Evolutionary conservation across 2,797 vertebrate genomes (phyloP).

Genomic region (Phrynocephalus forsythii): DNA sequence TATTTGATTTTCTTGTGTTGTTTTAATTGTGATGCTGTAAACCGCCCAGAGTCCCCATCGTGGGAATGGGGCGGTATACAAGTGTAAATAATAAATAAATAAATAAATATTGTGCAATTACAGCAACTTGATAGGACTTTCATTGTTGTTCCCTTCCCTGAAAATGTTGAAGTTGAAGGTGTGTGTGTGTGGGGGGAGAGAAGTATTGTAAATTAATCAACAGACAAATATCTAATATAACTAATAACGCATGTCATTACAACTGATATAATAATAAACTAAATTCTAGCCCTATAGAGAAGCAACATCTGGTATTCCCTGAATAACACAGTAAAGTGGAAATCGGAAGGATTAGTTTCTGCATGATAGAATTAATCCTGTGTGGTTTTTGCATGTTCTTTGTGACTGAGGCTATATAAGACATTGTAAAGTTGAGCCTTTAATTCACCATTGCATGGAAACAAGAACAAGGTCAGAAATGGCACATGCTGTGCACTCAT

Average conservation of each 20-base stretch:
- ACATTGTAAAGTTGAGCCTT: slow-evolving; percentile 24
- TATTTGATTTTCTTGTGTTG: no score
- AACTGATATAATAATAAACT: neutral
- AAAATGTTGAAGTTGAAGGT: neutral
- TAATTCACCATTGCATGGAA: neutral
- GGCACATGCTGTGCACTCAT: neutral
- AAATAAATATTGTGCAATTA: no score
- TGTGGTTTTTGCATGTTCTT: neutral
- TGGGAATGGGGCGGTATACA: no score
- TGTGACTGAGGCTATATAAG: neutral
- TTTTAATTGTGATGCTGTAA: no score
- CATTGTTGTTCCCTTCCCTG: neutral
- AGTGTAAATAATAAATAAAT: no score
- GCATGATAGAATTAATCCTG: slow-evolving; percentile 27
- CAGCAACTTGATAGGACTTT: no score
- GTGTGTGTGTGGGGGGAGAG: neutral
- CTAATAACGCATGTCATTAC: no score
- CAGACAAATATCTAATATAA: neutral
- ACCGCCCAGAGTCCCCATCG: no score
- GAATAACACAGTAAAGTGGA: slow-evolving; percentile 15
- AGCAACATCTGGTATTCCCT: slow-evolving; percentile 17
- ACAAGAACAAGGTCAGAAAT: slow-evolving; percentile 15
- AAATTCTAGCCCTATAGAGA: neutral
- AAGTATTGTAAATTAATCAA: neutral
- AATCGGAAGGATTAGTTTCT: slow-evolving; percentile 27